Evolutionary conservation across 64 coral and sea anemone genomes (phyloP), one percentile per base, ranked within the genome.

Genomic region (Pachyseris speciosa): DNA sequence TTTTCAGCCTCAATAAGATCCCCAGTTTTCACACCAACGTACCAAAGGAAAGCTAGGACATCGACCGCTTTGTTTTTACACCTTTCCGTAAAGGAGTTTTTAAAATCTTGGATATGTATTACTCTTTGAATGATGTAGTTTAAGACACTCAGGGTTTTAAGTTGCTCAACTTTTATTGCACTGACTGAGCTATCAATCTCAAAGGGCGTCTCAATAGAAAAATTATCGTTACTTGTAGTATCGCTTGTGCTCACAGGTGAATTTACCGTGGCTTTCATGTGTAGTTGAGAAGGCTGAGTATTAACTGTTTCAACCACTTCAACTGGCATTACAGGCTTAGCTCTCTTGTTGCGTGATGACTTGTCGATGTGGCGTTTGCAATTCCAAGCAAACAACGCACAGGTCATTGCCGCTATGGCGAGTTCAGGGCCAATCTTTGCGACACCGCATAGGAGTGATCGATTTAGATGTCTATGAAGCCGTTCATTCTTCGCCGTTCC

Each of bases 321-420:
- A 36, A 96, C 64, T 52, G 94, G 94, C 15, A 86, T 42, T 17
- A 96, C 68, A 19, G 94, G 94, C 12, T 73, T 73, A 9, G 75
- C 75, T 52, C 88, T 84, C 50, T 80, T 91, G 20, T 78, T 89
- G 39, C 83, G 61, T 15, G 67, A 92, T n/a, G n/a, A n/a, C 64
- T 55, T 43, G n/a, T 66, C 49, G 19, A 61, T 74, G 43, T 87
- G 79, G 39, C 83, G 80, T 50, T 87, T 87, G 70, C 92, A 98
- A 61, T 98, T 98, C 96, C 96, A 98, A 3, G 93, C 93, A 92
- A 84, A 94, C 61, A 98, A 76, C 42, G 88, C 87, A 81, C 89
- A 98, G 7, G 93, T 94, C 32, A 98, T 48, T 1, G 92, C 77
- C 26, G 96, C 96, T 64, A 98, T 63, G 9, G 96, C 96, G 3